These are phyloP conservation scores for Agrochola lota DNA, from an alignment of 2,888 invertebrate genomes.

Conservation along the genomic window DNA sequence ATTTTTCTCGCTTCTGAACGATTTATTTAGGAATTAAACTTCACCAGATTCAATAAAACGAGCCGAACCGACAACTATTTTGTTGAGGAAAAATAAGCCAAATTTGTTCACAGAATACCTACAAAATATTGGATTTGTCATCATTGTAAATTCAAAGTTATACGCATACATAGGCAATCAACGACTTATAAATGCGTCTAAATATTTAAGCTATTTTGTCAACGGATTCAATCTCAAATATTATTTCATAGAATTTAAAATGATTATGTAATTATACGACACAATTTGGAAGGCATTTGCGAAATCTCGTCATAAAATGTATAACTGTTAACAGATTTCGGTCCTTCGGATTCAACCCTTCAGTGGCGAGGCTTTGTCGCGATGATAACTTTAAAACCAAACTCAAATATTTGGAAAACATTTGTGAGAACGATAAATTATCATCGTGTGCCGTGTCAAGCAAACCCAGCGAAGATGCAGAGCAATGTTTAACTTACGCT, in stretches of 20 bases:
- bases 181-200: slow-evolving; percentile 26
- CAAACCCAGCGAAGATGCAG: slow-evolving; percentile 58
- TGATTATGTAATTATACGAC: slow-evolving; percentile 41
- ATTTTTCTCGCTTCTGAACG: slow-evolving; percentile 66
- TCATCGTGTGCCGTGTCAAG: slow-evolving; percentile 51
- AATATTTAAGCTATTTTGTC: slow-evolving; percentile 55
- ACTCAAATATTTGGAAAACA: slow-evolving; percentile 61
- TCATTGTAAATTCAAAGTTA: slow-evolving; percentile 9
- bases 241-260: slow-evolving; percentile 49
- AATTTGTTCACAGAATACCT: neutral
- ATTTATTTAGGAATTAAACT: slow-evolving; percentile 72
- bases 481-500: slow-evolving; percentile 69
- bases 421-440: slow-evolving; percentile 60
- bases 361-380: slow-evolving; percentile 41
- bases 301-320: slow-evolving; percentile 59
- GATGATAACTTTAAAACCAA: slow-evolving; percentile 34
- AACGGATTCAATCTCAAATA: slow-evolving; percentile 35
- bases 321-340: slow-evolving; percentile 60
- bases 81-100: slow-evolving; percentile 23
- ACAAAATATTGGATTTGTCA: slow-evolving; percentile 1
- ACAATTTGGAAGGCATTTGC: slow-evolving; percentile 51
- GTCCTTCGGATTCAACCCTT: slow-evolving; percentile 43
- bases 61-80: slow-evolving; percentile 30
- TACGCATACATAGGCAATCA: slow-evolving; percentile 17
- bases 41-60: slow-evolving; percentile 60